Percentiles rank a stretch among this genome's conserved stretches.
Evolutionary conservation across 2,888 invertebrate genomes (phyloP).

Genomic region (Aricia artaxerxes): DNA sequence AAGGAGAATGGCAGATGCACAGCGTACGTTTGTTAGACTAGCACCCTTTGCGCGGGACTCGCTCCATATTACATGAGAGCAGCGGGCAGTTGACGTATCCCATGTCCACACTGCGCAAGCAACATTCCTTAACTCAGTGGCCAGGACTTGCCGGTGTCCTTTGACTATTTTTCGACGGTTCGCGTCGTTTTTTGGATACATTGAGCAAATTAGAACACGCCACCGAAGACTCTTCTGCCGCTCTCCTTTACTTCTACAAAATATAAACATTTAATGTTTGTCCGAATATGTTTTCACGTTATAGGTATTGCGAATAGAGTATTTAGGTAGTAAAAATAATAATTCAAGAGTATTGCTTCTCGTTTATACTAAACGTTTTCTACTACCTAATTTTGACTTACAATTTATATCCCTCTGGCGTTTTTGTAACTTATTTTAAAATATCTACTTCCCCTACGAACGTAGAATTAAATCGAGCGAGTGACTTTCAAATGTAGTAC

Average conservation of each 20-base stretch:
- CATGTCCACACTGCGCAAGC: neutral
- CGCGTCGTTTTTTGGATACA: conserved; percentile 1
- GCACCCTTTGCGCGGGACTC: neutral
- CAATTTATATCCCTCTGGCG: conserved; percentile 74
- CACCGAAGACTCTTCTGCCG: neutral
- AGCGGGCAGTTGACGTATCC: neutral
- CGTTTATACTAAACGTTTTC: conserved; percentile 77
- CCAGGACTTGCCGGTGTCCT: neutral
- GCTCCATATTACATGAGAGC: neutral
- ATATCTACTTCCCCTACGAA: conserved; percentile 40
- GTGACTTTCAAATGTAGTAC: conserved; percentile 45
- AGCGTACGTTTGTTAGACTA: neutral
- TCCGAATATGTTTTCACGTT: conserved; percentile 52
- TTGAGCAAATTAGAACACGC: conserved; percentile 30
- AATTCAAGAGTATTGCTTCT: conserved; percentile 79
- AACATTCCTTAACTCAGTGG: neutral
- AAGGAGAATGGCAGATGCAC: conserved; percentile 26
- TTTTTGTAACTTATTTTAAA: conserved; percentile 50
- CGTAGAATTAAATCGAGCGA: neutral
- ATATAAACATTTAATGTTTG: conserved; percentile 35
- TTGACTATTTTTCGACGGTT: conserved; percentile 12
- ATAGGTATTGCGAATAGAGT: conserved; percentile 59
- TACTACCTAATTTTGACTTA: conserved; percentile 71
- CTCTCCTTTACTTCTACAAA: conserved; percentile 24
- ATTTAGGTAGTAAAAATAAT: conserved; percentile 73